Conservation (phyloP, 2,113 vertebrate species). For the Psittacula cyanocephala region DNA sequence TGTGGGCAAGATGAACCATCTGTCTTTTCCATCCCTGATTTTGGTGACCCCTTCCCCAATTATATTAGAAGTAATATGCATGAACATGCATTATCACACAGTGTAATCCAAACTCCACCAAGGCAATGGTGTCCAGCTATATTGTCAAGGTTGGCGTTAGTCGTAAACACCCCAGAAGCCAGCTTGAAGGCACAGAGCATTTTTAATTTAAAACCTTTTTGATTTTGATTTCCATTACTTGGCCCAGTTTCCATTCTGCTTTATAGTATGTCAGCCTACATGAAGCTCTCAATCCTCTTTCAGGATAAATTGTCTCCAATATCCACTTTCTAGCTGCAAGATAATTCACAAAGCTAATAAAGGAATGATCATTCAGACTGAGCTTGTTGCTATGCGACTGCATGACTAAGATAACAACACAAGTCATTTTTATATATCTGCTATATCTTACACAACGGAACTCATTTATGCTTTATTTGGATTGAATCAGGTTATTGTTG, state of each 20-base stretch:
- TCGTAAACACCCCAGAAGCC: background rate
- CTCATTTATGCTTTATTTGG: conserved; percentile 25
- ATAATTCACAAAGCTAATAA: conserved; percentile 52
- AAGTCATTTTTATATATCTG: conserved; percentile 39
- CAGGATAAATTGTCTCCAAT: conserved; percentile 29
- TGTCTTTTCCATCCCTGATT: background rate
- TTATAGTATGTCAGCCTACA: background rate
- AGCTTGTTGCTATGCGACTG: conserved; percentile 70
- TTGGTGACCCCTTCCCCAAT: background rate
- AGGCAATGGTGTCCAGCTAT: background rate
- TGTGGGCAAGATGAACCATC: background rate
- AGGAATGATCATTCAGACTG: conserved; percentile 28
- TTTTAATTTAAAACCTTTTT: background rate
- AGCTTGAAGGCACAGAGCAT: background rate
- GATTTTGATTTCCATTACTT: background rate
- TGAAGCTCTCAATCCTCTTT: conserved; percentile 13
- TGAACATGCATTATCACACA: background rate
- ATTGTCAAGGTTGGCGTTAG: background rate
- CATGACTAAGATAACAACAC: conserved; percentile 54
- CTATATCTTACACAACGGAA: background rate
- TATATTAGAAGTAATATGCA: background rate
- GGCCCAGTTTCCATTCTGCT: conserved; percentile 16
- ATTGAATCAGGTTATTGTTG: background rate
- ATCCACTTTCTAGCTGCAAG: background rate
- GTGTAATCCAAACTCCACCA: background rate